phyloP scores from a whole-genome alignment of 2,113 vertebrate genomes.

The Menura novaehollandiae region DNA sequence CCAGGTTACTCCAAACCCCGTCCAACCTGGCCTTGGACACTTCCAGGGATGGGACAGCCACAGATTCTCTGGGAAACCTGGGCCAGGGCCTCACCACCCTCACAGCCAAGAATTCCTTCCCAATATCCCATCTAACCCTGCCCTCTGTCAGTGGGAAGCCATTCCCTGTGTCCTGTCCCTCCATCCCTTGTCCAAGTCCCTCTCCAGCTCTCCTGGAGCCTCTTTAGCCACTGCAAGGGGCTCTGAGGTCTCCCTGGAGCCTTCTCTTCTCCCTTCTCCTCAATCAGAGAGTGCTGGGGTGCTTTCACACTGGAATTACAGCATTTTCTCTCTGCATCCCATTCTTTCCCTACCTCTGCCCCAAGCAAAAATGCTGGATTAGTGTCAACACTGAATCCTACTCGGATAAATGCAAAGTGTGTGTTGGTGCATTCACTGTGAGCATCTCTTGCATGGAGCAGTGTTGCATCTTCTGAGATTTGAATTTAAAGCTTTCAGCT shows the following conservation, averaged over 20 bases:
- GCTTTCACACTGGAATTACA: neutral
- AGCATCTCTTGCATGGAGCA: neutral
- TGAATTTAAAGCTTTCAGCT: neutral
- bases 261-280: neutral
- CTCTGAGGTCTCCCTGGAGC: neutral
- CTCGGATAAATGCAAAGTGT: neutral
- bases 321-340: neutral
- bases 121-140: neutral
- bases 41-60: neutral
- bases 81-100: neutral
- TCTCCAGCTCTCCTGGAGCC: neutral
- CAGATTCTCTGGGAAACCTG: neutral
- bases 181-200: neutral
- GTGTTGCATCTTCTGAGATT: neutral
- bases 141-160: neutral
- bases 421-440: fast-evolving
- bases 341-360: neutral
- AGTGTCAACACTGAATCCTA: neutral
- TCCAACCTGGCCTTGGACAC: neutral
- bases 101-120: fast-evolving
- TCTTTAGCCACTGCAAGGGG: neutral
- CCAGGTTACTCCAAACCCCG: fast-evolving
- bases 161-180: neutral
- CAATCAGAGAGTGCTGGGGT: neutral
- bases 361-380: neutral